A percentile compares a stretch with the other conserved stretches of the same genome.
Evolutionary conservation across 2,113 vertebrate species (phyloP).

Genomic region (Crotalus viridis): DNA sequence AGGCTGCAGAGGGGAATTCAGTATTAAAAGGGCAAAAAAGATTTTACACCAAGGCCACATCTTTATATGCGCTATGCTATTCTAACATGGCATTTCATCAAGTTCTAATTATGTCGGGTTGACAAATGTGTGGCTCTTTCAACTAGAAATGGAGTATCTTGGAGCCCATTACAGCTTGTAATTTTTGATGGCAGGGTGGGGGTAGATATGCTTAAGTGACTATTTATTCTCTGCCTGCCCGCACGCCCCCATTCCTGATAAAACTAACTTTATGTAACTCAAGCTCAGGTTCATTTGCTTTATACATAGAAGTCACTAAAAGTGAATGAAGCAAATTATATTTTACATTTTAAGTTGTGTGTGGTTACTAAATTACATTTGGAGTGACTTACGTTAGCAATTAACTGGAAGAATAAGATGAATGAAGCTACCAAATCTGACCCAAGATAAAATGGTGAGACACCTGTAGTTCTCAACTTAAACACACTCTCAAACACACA

Average conservation of each 20-base stretch:
- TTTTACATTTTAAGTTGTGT: conserved; percentile 43
- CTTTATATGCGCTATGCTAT: conserved; percentile 19
- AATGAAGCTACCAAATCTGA: conserved; percentile 60
- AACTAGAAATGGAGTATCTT: conserved; percentile 42
- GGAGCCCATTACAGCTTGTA: conserved; percentile 29
- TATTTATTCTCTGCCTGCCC: conserved; percentile 1
- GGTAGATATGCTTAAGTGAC: conserved; percentile 37
- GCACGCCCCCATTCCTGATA: neutral
- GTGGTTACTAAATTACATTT: conserved; percentile 63
- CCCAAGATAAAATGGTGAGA: conserved; percentile 37
- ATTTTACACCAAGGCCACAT: conserved; percentile 16
- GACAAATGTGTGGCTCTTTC: conserved; percentile 45
- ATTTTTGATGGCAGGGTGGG: conserved; percentile 28
- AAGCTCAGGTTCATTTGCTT: conserved; percentile 56
- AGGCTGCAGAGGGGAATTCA: conserved; percentile 1
- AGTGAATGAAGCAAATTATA: conserved; percentile 56
- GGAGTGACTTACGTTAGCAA: conserved; percentile 49
- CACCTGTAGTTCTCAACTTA: conserved; percentile 34
- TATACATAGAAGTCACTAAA: conserved; percentile 40
- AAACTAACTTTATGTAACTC: conserved; percentile 46
- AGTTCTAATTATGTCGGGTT: conserved; percentile 38
- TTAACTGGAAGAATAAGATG: conserved; percentile 58
- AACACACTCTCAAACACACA: neutral
- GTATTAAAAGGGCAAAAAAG: neutral
- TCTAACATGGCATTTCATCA: conserved; percentile 15